phyloP scores from a whole-genome alignment of 2,113 vertebrate genomes.

The Rana temporaria region DNA sequence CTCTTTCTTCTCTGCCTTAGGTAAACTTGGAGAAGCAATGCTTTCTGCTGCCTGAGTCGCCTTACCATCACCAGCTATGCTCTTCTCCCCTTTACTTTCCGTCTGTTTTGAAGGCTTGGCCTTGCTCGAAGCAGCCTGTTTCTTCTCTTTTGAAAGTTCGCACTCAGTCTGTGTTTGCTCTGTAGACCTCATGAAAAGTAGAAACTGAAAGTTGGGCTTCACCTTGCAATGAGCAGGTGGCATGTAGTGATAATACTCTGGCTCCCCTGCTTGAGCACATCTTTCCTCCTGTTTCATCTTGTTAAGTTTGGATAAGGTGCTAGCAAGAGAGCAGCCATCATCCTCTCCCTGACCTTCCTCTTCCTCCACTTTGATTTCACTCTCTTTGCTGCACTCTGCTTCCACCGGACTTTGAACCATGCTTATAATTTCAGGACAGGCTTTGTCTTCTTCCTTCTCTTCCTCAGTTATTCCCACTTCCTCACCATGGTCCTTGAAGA shows the following conservation, averaged over 20 bases:
- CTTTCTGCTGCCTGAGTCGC: conserved; percentile 65
- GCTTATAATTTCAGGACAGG: conserved; percentile 65
- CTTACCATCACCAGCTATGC: conserved; percentile 36
- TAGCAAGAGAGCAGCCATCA: conserved; percentile 78
- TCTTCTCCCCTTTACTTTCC: conserved; percentile 66
- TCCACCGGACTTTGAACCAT: conserved; percentile 70
- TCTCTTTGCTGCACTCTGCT: conserved; percentile 71
- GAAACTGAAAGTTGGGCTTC: conserved; percentile 95
- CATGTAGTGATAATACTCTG: conserved; percentile 96
- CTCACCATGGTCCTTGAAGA: conserved; percentile 90
- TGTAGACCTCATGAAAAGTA: conserved; percentile 95
- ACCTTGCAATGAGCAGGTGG: conserved; percentile 96
- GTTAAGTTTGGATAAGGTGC: conserved; percentile 92
- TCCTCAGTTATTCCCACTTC: conserved; percentile 82
- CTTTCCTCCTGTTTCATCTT: conserved; percentile 95
- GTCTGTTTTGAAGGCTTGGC: conserved; percentile 68
- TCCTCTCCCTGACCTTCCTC: conserved; percentile 80
- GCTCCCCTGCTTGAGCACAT: conserved; percentile 77
- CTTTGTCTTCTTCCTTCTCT: conserved; percentile 78
- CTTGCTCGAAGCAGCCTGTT: conserved; percentile 69
- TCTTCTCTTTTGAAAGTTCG: conserved; percentile 65
- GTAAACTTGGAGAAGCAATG: conserved; percentile 53
- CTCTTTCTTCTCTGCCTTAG: conserved; percentile 62
- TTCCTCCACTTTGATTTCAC: conserved; percentile 68
- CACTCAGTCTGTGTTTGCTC: conserved; percentile 82